phyloP scores from a whole-genome alignment of 2,113 vertebrate species.

The Salvelinus alpinus region DNA sequence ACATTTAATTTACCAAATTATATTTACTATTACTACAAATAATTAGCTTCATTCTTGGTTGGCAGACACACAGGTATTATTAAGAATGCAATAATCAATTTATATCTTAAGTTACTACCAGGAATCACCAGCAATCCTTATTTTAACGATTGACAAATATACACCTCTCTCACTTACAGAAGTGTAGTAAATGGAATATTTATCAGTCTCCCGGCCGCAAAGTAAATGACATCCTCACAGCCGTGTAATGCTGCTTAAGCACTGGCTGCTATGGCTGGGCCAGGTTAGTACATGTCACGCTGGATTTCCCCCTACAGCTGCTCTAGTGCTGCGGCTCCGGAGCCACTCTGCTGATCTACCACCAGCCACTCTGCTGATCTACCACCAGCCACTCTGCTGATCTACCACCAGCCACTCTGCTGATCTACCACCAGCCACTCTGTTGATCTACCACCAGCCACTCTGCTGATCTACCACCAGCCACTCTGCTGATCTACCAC shows the following conservation, averaged over 20 bases:
- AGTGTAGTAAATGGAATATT: conserved; percentile 23
- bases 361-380: too few relatives aligned
- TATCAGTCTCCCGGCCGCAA: neutral
- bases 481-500: too few relatives aligned
- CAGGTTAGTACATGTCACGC: conserved; percentile 28
- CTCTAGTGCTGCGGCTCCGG: conserved; percentile 1
- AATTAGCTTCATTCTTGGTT: conserved; percentile 7
- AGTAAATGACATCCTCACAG: conserved; percentile 28
- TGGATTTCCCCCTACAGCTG: conserved; percentile 28
- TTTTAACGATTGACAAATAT: conserved; percentile 21
- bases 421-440: too few relatives aligned
- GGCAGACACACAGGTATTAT: neutral
- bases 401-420: too few relatives aligned
- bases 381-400: too few relatives aligned
- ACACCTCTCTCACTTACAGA: conserved; percentile 7
- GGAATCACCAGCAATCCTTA: neutral
- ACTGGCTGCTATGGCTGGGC: neutral
- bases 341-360: neutral
- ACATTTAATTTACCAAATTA: neutral
- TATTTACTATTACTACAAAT: neutral
- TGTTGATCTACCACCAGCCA: too few relatives aligned
- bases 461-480: too few relatives aligned
- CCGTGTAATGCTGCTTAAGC: conserved; percentile 22
- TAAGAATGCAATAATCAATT: conserved; percentile 24
- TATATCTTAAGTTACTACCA: neutral